Evolutionary conservation across 2,113 vertebrate genomes (phyloP).

Genomic region (Nerophis ophidion): DNA sequence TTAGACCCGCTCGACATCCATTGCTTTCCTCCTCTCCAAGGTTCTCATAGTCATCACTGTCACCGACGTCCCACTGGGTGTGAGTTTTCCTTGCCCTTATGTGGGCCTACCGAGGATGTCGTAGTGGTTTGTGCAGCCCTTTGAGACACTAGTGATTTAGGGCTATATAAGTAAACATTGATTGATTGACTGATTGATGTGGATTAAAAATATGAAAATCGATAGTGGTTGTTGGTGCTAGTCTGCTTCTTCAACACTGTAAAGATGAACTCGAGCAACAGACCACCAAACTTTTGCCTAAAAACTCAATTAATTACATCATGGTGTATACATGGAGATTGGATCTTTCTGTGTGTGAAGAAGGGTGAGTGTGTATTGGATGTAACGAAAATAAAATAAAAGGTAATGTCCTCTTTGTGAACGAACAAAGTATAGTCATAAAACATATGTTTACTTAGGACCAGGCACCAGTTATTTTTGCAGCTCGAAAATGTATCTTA

Average conservation of each 20-base stretch:
- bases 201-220: not conserved
- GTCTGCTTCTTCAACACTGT: not conserved
- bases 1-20: no score
- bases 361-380: not conserved
- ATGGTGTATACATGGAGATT: not conserved
- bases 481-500: slow-evolving; percentile 11
- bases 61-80: no score
- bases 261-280: not conserved
- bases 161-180: no score
- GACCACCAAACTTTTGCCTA: not conserved
- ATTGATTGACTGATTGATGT: no score
- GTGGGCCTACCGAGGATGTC: no score
- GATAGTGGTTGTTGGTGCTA: not conserved
- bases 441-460: slow-evolving; percentile 1
- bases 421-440: slow-evolving; percentile 1
- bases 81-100: no score
- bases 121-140: no score
- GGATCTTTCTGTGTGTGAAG: not conserved
- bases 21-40: no score
- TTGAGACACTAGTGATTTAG: no score
- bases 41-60: no score
- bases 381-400: slow-evolving; percentile 5
- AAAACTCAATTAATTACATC: not conserved
- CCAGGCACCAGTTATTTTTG: slow-evolving; percentile 4
- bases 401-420: slow-evolving; percentile 1